Conservation (phyloP, 2,888 invertebrate species). For the Aspidiotus rigidus region DNA sequence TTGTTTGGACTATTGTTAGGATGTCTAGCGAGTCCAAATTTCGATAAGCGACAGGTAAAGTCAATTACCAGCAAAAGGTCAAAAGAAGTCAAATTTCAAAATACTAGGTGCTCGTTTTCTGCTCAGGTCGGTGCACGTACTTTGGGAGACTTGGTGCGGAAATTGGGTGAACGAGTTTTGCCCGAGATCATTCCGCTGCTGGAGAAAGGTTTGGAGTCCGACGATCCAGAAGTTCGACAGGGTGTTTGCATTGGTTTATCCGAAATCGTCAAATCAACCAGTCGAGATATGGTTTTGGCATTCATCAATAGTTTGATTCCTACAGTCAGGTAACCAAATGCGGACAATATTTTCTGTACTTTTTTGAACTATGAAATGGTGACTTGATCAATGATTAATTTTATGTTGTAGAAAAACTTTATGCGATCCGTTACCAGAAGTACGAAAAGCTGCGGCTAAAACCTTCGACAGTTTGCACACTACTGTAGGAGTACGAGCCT, state of each 20-base stretch:
- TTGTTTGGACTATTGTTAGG: conserved; percentile 84
- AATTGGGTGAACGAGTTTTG: conserved; percentile 92
- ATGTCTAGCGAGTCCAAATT: conserved; percentile 90
- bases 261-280: conserved; percentile 95
- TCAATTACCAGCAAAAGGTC: not conserved
- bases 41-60: conserved; percentile 77
- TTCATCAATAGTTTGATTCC: conserved; percentile 83
- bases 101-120: not conserved
- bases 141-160: conserved; percentile 90
- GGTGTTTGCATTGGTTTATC: conserved; percentile 97
- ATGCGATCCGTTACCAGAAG: conserved; percentile 86
- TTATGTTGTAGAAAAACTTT: conserved; percentile 23
- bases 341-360: not conserved
- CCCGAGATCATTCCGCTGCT: conserved; percentile 97
- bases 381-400: not conserved
- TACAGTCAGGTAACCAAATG: conserved; percentile 58
- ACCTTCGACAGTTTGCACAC: conserved; percentile 94
- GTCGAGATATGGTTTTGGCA: conserved; percentile 83
- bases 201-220: conserved; percentile 83
- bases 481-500: conserved; percentile 82
- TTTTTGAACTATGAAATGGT: not conserved
- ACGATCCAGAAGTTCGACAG: conserved; percentile 87
- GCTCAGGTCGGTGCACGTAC: conserved; percentile 78
- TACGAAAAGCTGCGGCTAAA: conserved; percentile 86
- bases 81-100: too few species aligned